Evolutionary conservation across 1,140 invertebrate genomes (phyloP).

Genomic region (Heliothis virescens): DNA sequence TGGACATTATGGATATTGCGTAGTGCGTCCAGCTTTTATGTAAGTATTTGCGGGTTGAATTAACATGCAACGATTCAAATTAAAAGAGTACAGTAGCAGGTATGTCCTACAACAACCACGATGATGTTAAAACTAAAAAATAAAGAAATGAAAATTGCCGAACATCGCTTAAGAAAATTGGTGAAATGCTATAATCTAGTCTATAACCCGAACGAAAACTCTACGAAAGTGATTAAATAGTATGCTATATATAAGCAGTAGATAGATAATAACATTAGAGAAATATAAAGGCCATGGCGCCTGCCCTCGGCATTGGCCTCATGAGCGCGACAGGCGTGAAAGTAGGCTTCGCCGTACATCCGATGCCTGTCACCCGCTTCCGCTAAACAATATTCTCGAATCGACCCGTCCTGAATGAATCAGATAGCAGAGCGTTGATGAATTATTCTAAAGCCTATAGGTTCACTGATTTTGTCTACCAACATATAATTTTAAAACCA

Average conservation of each 20-base stretch:
- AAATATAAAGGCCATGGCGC: conserved; percentile 40
- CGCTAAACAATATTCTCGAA: conserved; percentile 58
- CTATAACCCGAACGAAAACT: too few relatives aligned
- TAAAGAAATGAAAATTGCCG: too few relatives aligned
- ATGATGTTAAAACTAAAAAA: too few relatives aligned
- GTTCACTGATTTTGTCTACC: too few relatives aligned
- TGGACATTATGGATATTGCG: neutral
- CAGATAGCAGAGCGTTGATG: conserved; percentile 36
- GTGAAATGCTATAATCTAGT: too few relatives aligned
- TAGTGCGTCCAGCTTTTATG: too few relatives aligned
- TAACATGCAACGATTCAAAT: too few relatives aligned
- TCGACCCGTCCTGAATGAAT: conserved; percentile 58
- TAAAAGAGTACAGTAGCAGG: too few relatives aligned
- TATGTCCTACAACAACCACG: too few relatives aligned
- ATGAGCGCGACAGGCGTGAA: conserved; percentile 63
- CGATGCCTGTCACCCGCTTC: conserved; percentile 68
- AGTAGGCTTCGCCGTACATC: conserved; percentile 68
- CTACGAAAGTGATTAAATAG: neutral
- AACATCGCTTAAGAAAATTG: too few relatives aligned
- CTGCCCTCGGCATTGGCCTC: conserved; percentile 57
- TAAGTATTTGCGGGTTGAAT: too few relatives aligned
- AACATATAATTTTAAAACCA: neutral
- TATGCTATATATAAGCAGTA: neutral
- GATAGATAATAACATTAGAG: neutral
- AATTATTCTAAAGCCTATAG: conserved; percentile 29